Percentiles rank a stretch among this genome's conserved stretches.
phyloP scores from a whole-genome alignment of 2,113 vertebrate genomes.

The Artemisiospiza belli region DNA sequence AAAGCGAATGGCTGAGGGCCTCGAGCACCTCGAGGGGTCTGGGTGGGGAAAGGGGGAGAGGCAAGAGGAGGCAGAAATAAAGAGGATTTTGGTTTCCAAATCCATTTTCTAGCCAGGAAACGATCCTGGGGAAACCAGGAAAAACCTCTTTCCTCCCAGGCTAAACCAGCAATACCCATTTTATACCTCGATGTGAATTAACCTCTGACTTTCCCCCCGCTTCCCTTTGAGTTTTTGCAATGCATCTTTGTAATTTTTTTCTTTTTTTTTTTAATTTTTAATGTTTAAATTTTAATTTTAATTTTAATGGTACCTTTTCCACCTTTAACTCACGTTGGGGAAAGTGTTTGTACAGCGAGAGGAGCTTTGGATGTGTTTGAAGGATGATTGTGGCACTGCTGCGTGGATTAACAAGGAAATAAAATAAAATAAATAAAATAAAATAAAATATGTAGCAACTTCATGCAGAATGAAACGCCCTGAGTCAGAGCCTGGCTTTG shows the following conservation, averaged over 20 bases:
- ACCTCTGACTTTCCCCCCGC: background rate
- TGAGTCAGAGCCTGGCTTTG: background rate
- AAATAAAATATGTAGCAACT: background rate
- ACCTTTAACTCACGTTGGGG: background rate
- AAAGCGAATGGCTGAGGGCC: background rate
- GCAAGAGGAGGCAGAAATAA: background rate
- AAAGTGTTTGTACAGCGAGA: background rate
- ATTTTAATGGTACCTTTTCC: constrained; percentile 31
- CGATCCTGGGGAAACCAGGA: background rate
- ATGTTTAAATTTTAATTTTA: background rate
- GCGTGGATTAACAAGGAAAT: background rate
- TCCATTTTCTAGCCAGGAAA: background rate
- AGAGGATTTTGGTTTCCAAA: background rate
- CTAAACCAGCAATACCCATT: constrained; percentile 36
- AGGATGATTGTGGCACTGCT: background rate
- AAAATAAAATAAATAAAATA: background rate
- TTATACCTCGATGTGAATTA: constrained; percentile 41
- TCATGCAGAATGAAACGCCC: background rate
- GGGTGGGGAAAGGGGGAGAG: background rate
- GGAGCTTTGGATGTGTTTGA: background rate
- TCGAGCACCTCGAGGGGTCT: background rate
- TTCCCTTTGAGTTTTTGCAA: background rate
- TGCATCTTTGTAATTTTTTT: background rate
- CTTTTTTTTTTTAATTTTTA: background rate
- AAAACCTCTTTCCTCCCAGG: background rate